Conservation (phyloP, 2,888 invertebrate species). For the Thalpophila matura region DNA sequence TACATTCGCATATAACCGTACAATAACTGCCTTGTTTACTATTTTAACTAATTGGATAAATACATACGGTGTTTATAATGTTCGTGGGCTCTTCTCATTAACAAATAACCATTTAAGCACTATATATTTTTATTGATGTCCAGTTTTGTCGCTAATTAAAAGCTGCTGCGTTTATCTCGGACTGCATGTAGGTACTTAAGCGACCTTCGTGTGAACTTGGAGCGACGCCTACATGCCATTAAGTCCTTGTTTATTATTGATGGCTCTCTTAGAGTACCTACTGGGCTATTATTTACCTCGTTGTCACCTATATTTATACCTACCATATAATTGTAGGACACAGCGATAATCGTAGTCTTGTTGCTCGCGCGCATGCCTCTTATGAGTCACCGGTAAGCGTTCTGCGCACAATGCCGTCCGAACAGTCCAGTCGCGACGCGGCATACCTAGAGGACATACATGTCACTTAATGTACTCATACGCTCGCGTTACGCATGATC, state of each 20-base stretch:
- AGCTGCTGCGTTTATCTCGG: slow-evolving; percentile 37
- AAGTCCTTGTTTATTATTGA: slow-evolving; percentile 83
- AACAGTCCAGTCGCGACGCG: slow-evolving; percentile 87
- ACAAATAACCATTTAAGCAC: slow-evolving; percentile 43
- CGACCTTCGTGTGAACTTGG: slow-evolving; percentile 82
- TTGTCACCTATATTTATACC: slow-evolving; percentile 85
- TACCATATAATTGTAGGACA: slow-evolving; percentile 84
- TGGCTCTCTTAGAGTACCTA: slow-evolving; percentile 70
- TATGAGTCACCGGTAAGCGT: slow-evolving; percentile 86
- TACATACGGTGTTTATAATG: slow-evolving; percentile 41
- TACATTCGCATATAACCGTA: slow-evolving; percentile 60
- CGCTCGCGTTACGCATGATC: slow-evolving; percentile 71
- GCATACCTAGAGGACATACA: slow-evolving; percentile 89
- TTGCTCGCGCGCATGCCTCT: slow-evolving; percentile 86
- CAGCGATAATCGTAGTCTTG: slow-evolving; percentile 81
- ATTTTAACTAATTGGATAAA: slow-evolving; percentile 64
- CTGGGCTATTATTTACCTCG: slow-evolving; percentile 85
- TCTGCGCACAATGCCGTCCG: slow-evolving; percentile 88
- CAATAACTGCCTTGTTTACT: slow-evolving; percentile 61
- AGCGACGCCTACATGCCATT: slow-evolving; percentile 75
- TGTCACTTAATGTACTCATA: slow-evolving; percentile 80
- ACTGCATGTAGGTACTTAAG: slow-evolving; percentile 41
- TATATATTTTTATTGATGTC: slow-evolving; percentile 55
- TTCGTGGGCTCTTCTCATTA: slow-evolving; percentile 61
- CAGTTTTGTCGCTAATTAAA: slow-evolving; percentile 44